Conservation (phyloP, 2,797 vertebrate genomes). For the Falco rusticolus region DNA sequence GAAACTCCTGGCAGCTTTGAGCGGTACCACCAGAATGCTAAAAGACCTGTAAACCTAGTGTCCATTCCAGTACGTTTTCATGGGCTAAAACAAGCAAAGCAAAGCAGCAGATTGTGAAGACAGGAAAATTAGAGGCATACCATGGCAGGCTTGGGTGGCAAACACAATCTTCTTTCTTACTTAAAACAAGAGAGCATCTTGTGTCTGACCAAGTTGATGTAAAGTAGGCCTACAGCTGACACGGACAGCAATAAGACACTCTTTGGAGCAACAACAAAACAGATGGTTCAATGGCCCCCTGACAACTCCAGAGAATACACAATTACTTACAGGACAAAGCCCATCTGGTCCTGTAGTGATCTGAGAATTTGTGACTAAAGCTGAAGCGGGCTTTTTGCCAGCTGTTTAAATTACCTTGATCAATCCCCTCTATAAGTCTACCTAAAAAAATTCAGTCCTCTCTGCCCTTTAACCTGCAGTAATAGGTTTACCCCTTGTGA, state of each 20-base stretch:
- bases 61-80: not conserved
- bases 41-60: not conserved
- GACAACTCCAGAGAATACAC: constrained; percentile 42
- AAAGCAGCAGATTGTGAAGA: not conserved
- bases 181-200: not conserved
- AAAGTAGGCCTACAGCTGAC: not conserved
- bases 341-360: constrained; percentile 60
- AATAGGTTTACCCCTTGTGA: not conserved
- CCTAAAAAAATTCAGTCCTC: not conserved
- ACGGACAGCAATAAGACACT: not conserved
- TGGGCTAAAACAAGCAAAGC: not conserved
- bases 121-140: not conserved
- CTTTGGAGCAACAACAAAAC: constrained; percentile 43
- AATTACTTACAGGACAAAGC: constrained; percentile 58
- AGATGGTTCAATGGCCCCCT: constrained; percentile 37
- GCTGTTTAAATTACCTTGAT: constrained; percentile 34
- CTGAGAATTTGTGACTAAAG: constrained; percentile 29
- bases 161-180: not conserved
- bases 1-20: not conserved
- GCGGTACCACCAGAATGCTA: not conserved
- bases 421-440: not conserved
- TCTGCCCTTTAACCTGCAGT: not conserved
- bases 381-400: constrained; percentile 7
- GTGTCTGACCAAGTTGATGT: not conserved
- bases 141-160: not conserved